phyloP scores from a whole-genome alignment of 2,113 vertebrate genomes.

The Silurus meridionalis region DNA sequence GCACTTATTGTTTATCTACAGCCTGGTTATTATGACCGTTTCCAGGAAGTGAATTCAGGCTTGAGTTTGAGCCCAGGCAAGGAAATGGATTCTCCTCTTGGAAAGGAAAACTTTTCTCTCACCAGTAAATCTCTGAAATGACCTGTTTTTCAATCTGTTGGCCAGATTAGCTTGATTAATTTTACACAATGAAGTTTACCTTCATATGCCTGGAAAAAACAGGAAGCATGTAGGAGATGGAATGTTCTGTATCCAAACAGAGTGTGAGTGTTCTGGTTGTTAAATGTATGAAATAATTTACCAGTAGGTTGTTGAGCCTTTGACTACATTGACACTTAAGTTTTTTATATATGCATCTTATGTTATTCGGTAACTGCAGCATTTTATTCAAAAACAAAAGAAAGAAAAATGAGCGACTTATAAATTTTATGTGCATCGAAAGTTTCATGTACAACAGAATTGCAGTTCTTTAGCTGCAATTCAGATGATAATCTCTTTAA shows the following conservation, averaged over 20 bases:
- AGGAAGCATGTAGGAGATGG: constrained; percentile 43
- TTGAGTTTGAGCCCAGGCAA: constrained; percentile 51
- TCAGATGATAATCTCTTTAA: neutral
- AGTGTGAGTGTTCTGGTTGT: neutral
- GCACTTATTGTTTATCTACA: constrained; percentile 64
- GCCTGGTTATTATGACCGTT: constrained; percentile 65
- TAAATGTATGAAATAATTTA: neutral
- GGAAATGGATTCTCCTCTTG: constrained; percentile 61
- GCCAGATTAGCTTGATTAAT: constrained; percentile 34
- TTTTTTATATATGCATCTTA: neutral
- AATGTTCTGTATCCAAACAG: constrained; percentile 31
- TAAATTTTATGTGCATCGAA: neutral
- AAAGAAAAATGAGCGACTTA: neutral
- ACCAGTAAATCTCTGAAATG: constrained; percentile 28
- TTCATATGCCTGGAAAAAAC: constrained; percentile 46
- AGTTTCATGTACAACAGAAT: neutral
- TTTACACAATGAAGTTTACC: constrained; percentile 43
- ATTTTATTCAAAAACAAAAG: neutral
- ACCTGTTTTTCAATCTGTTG: constrained; percentile 28
- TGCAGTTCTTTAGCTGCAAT: neutral
- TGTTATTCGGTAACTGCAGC: neutral
- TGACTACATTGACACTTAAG: neutral
- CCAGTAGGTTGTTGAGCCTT: neutral
- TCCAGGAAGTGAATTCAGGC: constrained; percentile 74
- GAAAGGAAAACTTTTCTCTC: constrained; percentile 31